Percentiles rank a stretch among this genome's conserved stretches.
phyloP scores from a whole-genome alignment of 2,888 invertebrate genomes.

The Aporophyla nigra region DNA sequence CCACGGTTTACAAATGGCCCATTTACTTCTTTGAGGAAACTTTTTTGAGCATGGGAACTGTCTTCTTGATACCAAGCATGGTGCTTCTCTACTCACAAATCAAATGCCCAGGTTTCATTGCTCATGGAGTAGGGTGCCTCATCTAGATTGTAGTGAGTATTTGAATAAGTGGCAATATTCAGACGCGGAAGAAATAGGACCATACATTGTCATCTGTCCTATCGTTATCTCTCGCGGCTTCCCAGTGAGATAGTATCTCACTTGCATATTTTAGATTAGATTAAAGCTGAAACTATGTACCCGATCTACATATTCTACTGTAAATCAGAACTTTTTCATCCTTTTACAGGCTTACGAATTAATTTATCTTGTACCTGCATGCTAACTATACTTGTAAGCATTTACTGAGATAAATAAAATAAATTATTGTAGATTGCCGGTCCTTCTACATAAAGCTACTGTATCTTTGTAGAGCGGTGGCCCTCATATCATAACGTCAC shows the following conservation, averaged over 20 bases:
- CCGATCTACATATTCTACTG: conserved; percentile 2
- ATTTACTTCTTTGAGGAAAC: not conserved
- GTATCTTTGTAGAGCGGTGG: too few relatives aligned
- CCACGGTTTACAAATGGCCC: not conserved
- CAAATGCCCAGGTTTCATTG: not conserved
- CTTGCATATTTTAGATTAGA: conserved; percentile 55
- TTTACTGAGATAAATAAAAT: not conserved
- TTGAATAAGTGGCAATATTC: not conserved
- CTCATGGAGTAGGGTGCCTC: not conserved
- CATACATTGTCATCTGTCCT: conserved; percentile 3
- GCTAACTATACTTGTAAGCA: not conserved
- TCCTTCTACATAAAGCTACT: too few relatives aligned
- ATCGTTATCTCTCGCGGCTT: conserved; percentile 26
- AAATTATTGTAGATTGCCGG: too few relatives aligned
- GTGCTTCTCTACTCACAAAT: not conserved
- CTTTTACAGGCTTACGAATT: not conserved
- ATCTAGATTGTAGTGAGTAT: not conserved
- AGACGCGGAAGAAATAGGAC: not conserved
- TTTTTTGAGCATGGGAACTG: not conserved
- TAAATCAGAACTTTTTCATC: conserved; percentile 9
- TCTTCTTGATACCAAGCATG: not conserved
- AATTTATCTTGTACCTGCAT: not conserved
- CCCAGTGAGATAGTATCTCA: conserved; percentile 18
- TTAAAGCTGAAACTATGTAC: conserved; percentile 16
- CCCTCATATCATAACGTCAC: too few relatives aligned